These are phyloP conservation scores for Hoplostethus mediterraneus DNA, from an alignment of 2,797 vertebrate species.

Conservation along the genomic window DNA sequence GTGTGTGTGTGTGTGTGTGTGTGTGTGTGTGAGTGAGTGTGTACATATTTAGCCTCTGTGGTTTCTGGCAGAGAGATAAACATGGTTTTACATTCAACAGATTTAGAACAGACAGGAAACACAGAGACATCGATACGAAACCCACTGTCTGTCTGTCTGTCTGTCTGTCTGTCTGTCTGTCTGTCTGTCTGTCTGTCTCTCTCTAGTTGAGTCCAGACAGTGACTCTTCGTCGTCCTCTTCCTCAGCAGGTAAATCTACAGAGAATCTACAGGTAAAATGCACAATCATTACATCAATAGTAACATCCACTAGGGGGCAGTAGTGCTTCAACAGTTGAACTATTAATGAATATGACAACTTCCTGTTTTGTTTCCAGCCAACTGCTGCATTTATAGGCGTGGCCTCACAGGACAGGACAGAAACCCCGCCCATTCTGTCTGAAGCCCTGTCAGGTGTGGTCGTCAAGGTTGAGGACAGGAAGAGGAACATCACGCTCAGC, in stretches of 20 bases:
- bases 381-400: neutral
- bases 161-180: too few relatives aligned
- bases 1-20: too few relatives aligned
- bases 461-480: neutral
- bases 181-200: too few relatives aligned
- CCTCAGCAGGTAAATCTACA: neutral
- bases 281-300: too few relatives aligned
- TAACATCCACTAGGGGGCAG: too few relatives aligned
- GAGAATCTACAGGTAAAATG: too few relatives aligned
- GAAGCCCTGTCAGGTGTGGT: neutral
- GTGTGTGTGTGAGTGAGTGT: neutral
- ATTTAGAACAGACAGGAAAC: conserved; percentile 10
- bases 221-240: neutral
- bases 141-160: too few relatives aligned
- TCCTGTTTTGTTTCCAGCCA: neutral
- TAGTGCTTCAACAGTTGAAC: too few relatives aligned
- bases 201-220: neutral
- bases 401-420: neutral
- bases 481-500: conserved; percentile 5
- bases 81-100: neutral
- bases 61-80: conserved; percentile 3
- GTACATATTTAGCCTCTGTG: neutral
- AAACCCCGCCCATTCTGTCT: neutral
- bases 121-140: too few relatives aligned
- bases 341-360: too few relatives aligned